Percentiles rank a stretch among this genome's conserved stretches.
Evolutionary conservation across 2,888 invertebrate genomes (phyloP).

Genomic region (Tuta absoluta): DNA sequence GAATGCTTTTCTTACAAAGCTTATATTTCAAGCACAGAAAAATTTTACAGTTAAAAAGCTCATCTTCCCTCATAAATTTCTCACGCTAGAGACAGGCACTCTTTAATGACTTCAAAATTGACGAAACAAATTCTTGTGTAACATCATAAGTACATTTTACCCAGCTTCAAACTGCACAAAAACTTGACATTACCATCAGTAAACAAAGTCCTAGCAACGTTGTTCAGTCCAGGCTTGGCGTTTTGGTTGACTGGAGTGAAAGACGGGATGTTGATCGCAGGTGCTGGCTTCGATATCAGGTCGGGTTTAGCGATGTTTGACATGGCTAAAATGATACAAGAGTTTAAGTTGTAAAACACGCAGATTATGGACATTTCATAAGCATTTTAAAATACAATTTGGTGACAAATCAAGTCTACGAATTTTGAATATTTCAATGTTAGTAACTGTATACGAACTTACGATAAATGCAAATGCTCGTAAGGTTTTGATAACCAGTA

Average conservation of each 20-base stretch:
- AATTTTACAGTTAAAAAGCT: too few species aligned
- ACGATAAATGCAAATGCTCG: background rate
- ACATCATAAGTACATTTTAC: too few species aligned
- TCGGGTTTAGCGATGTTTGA: slow-evolving; percentile 26
- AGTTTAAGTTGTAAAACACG: background rate
- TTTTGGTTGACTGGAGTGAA: slow-evolving; percentile 47
- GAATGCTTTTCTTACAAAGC: too few species aligned
- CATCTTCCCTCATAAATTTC: too few species aligned
- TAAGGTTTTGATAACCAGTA: background rate
- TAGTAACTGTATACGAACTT: background rate
- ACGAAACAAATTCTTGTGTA: too few species aligned
- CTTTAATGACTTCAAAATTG: too few species aligned
- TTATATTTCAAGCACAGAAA: too few species aligned
- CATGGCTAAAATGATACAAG: background rate
- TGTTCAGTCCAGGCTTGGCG: slow-evolving; percentile 44
- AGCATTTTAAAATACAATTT: background rate
- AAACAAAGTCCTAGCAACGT: slow-evolving; percentile 64
- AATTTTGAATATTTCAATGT: background rate
- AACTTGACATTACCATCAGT: slow-evolving; percentile 59
- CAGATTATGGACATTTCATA: background rate
- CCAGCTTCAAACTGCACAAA: background rate
- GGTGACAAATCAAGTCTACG: background rate
- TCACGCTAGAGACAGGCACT: too few species aligned
- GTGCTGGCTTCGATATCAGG: slow-evolving; percentile 20
- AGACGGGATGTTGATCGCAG: slow-evolving; percentile 41